Percentiles rank a stretch among this genome's conserved stretches.
Evolutionary conservation across 1,140 invertebrate genomes (phyloP).

Genomic region (Drosophila mayri): DNA sequence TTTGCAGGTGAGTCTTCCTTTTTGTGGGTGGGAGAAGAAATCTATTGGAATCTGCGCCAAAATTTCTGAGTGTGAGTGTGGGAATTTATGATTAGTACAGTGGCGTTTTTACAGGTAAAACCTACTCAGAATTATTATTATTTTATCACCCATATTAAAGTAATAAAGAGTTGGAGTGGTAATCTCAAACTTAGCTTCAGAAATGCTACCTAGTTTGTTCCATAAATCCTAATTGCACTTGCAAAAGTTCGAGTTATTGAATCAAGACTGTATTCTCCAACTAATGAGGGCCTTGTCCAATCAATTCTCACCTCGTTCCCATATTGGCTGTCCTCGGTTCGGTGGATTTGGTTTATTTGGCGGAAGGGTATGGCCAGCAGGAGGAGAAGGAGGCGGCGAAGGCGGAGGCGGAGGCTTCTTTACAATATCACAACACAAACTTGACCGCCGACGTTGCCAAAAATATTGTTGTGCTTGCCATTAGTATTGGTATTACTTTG

Average conservation of each 20-base stretch:
- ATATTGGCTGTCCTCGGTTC: constrained; percentile 15
- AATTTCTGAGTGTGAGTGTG: constrained; percentile 12
- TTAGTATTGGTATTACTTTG: constrained; percentile 26
- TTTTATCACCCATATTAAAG: not conserved
- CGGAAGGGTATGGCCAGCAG: constrained; percentile 40
- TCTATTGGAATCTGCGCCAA: constrained; percentile 8
- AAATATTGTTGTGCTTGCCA: constrained; percentile 44
- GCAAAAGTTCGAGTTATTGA: constrained; percentile 3
- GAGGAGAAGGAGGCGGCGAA: constrained; percentile 10
- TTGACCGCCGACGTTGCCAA: constrained; percentile 71
- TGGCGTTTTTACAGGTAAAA: not conserved
- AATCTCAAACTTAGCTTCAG: too few relatives aligned
- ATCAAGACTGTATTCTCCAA: constrained; percentile 17
- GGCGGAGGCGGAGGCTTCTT: constrained; percentile 40
- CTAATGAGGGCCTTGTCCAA: constrained; percentile 21
- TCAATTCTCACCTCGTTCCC: constrained; percentile 40
- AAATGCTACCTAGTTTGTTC: not conserved
- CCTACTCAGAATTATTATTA: too few relatives aligned
- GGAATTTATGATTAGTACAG: constrained; percentile 18
- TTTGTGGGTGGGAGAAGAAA: not conserved
- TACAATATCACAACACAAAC: constrained; percentile 78
- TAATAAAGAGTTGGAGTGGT: not conserved
- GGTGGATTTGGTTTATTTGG: constrained; percentile 8
- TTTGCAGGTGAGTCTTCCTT: constrained; percentile 52
- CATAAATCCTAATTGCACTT: constrained; percentile 4